Evolutionary conservation across 2,888 invertebrate genomes (phyloP), one percentile per base, ranked within the genome.

Genomic region (Drosophila lacicola): DNA sequence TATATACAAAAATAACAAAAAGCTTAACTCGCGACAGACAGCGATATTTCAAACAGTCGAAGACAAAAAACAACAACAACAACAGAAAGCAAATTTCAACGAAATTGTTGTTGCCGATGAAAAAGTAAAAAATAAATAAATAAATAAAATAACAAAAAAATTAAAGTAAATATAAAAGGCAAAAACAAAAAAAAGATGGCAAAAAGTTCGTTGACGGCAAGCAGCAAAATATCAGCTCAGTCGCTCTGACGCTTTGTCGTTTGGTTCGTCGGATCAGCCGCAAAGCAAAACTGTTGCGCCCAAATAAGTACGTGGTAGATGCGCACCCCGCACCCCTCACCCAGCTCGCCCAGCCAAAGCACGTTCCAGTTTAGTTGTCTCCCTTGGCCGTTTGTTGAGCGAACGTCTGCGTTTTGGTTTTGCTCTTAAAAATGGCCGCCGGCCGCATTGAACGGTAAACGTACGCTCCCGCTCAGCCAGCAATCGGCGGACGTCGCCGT

Each of bases 361-460:
- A 17, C 14, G 42, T 41, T 39, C 29, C 14, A 56, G 21, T 47
- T 51, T 53, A 44, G 57, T 44, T 66, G 71, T 60, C 71, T 71
- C 71, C 69, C 69, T 73, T 63, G 54, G 71, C 51, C 58, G 42
- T 13, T 51, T 39, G 54, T 34, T 44, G 42, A 49, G 33, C 49
- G 36, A 56, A 36, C 42, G 47, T 51, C 19, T 64, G 36, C 45
- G 54, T 69, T 57, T 54, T 53, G 42, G 29, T 45, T 47, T 55
- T 25, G 46, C 75, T 74, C 74, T 74, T 74, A 70, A 70, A 50
- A 58, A 75, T 66, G 75, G 66, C 75, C 29, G 61, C 44, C 62
- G 56, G 49, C 25, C 56, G 41, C 56, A 57, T 37, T 66, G 37
- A 70, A 54, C 71, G 71, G 65, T 70, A 56, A 69, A 50, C 55